Conservation (phyloP, 2,888 invertebrate genomes). For the Drosophila multiciliata region DNA sequence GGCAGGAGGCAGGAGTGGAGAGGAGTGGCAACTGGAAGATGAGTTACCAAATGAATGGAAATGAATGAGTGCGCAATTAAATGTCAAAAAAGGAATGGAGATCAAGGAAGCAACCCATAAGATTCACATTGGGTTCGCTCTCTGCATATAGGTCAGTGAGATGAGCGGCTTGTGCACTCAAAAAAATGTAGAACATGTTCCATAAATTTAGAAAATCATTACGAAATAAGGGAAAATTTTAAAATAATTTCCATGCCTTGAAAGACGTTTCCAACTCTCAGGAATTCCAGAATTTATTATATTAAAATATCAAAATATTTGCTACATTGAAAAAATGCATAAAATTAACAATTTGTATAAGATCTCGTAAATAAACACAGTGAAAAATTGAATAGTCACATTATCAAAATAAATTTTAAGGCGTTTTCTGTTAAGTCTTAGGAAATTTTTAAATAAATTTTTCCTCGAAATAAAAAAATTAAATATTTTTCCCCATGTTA, state of each 20-base stretch:
- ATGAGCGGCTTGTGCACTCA: background rate
- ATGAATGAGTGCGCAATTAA: constrained; percentile 46
- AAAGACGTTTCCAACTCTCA: background rate
- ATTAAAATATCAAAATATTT: no score
- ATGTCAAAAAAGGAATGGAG: constrained; percentile 12
- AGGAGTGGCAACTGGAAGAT: constrained; percentile 28
- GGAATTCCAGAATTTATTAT: background rate
- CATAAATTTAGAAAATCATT: background rate
- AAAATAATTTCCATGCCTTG: background rate
- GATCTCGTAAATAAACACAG: background rate
- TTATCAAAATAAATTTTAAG: background rate
- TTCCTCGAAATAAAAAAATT: background rate
- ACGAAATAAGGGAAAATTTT: background rate
- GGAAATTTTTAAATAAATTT: background rate
- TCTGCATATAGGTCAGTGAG: constrained; percentile 11
- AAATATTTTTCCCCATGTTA: background rate
- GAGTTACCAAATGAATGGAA: constrained; percentile 57
- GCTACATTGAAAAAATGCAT: no score
- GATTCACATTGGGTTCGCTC: constrained; percentile 2
- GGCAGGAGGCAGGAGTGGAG: constrained; percentile 11
- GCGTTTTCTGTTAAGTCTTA: background rate
- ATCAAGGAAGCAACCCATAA: background rate
- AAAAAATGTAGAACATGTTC: background rate
- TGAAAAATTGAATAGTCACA: no score
- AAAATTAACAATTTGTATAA: background rate